Evolutionary conservation across 1,140 invertebrate species (phyloP).

Genomic region (Chymomyza costata): DNA sequence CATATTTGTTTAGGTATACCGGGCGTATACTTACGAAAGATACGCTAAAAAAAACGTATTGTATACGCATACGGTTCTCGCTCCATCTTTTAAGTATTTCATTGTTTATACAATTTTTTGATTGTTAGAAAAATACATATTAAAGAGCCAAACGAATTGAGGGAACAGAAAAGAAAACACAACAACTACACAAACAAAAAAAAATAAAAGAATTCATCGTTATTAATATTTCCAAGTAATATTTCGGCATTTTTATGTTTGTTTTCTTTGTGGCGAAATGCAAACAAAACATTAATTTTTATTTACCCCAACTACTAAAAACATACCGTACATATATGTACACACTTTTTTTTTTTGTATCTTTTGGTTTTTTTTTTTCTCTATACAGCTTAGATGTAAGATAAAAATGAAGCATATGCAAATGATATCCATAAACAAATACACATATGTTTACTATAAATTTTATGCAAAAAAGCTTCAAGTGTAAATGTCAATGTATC

Average conservation of each 20-base stretch:
- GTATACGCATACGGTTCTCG: too few relatives aligned
- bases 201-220: slow-evolving; percentile 39
- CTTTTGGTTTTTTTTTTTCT: too few relatives aligned
- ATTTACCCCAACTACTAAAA: slow-evolving; percentile 35
- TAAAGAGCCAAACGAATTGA: slow-evolving; percentile 11
- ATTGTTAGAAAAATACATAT: slow-evolving; percentile 33
- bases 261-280: slow-evolving; percentile 23
- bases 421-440: too few relatives aligned
- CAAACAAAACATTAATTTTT: slow-evolving; percentile 47
- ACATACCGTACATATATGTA: background rate
- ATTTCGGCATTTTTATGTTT: slow-evolving; percentile 37
- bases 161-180: slow-evolving; percentile 10
- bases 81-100: slow-evolving; percentile 23
- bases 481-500: too few relatives aligned
- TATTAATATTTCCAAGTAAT: slow-evolving; percentile 62
- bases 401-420: too few relatives aligned
- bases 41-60: too few relatives aligned
- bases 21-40: too few relatives aligned
- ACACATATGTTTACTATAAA: too few relatives aligned
- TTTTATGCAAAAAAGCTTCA: too few relatives aligned
- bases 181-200: background rate
- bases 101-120: slow-evolving; percentile 44
- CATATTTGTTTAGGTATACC: too few relatives aligned
- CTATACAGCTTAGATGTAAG: too few relatives aligned
- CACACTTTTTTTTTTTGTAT: too few relatives aligned